These are phyloP conservation scores for Vicugna pacos DNA, from an alignment of 2,113 vertebrate genomes.

Conservation along the genomic window DNA sequence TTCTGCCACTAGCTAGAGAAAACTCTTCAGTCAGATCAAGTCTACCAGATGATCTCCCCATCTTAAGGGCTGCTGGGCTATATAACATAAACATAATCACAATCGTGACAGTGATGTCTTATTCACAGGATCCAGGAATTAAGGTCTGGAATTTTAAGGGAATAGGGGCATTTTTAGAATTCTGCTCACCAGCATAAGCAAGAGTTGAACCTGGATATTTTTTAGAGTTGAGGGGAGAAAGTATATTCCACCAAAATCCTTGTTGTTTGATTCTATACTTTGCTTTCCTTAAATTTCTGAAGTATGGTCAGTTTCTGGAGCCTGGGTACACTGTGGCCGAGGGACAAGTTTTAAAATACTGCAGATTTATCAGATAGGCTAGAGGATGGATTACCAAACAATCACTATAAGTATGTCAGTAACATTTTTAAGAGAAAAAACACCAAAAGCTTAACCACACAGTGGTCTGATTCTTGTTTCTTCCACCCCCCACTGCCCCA, in stretches of 20 bases:
- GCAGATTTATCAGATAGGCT: neutral
- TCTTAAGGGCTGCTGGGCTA: neutral
- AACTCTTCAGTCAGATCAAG: neutral
- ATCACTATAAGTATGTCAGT: neutral
- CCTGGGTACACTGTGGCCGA: neutral
- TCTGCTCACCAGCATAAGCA: neutral
- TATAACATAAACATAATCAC: neutral
- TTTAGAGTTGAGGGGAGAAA: neutral
- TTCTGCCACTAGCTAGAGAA: neutral
- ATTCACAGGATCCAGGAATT: neutral
- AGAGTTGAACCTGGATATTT: neutral
- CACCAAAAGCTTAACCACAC: neutral
- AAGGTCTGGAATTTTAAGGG: neutral
- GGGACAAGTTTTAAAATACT: neutral
- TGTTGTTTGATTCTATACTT: constrained; percentile 1
- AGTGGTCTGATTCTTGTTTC: neutral
- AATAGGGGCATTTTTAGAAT: neutral
- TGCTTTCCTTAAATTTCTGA: constrained; percentile 3
- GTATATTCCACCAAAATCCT: neutral
- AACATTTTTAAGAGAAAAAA: constrained; percentile 15
- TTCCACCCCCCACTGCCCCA: neutral
- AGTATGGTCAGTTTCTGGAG: neutral
- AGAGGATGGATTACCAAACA: neutral
- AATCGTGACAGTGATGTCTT: neutral
- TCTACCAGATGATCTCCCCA: neutral